Evolutionary conservation across 35 echinoderm and acorn worm genomes (phyloP).

Genomic region (Lytechinus variegatus): DNA sequence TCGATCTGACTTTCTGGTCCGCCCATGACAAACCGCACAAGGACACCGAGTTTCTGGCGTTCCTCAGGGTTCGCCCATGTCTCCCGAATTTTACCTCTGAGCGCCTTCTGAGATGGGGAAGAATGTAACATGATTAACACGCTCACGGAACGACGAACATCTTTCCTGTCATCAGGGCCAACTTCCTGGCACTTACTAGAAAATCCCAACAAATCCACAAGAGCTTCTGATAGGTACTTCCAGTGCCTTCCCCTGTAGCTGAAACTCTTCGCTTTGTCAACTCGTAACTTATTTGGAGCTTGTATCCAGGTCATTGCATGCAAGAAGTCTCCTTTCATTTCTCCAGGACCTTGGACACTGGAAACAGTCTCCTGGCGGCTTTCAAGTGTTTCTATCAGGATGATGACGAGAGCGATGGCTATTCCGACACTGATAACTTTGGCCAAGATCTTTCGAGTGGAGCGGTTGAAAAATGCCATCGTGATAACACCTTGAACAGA

Average conservation of each 20-base stretch:
- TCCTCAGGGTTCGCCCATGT: conserved; percentile 24
- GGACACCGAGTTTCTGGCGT: not conserved
- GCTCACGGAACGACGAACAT: not conserved
- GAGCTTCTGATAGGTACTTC: not conserved
- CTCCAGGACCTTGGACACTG: not conserved
- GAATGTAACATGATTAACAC: not conserved
- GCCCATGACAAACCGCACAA: not conserved
- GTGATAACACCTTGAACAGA: not conserved
- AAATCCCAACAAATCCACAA: not conserved
- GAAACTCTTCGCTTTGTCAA: not conserved
- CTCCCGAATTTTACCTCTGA: not conserved
- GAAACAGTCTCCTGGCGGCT: not conserved
- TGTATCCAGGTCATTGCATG: not conserved
- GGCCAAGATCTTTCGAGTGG: not conserved
- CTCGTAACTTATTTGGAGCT: not conserved
- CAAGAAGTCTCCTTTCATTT: not conserved
- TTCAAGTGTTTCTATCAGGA: not conserved
- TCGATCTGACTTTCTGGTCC: not conserved
- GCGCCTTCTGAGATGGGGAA: not conserved
- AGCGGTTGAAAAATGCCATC: not conserved
- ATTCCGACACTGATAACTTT: not conserved
- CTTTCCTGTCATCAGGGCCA: not conserved
- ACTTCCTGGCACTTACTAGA: not conserved
- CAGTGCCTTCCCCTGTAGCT: not conserved
- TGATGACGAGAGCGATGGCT: not conserved